Percentiles rank a stretch among this genome's conserved stretches.
phyloP scores from a whole-genome alignment of 1,140 invertebrate species.

The Charaxes varanes region DNA sequence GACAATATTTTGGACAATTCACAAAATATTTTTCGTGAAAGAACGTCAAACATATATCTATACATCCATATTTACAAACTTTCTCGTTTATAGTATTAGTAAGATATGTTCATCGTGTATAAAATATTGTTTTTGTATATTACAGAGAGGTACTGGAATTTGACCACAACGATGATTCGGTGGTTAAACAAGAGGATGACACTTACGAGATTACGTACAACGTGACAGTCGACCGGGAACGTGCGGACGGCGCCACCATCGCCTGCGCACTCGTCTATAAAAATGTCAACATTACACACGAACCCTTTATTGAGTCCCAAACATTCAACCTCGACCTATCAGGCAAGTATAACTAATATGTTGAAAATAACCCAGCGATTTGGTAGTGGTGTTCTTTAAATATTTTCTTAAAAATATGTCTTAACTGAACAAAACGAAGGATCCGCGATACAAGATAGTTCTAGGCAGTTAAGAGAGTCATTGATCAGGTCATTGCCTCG shows the following conservation, averaged over 20 bases:
- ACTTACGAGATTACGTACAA: conserved; percentile 19
- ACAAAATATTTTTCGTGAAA: no score
- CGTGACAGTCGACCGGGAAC: conserved; percentile 16
- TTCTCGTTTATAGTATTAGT: no score
- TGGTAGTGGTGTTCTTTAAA: no score
- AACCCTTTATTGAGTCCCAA: conserved; percentile 21
- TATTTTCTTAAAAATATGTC: no score
- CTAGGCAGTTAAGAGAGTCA: no score
- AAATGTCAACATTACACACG: conserved; percentile 26
- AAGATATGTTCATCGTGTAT: not conserved
- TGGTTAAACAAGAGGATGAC: not conserved
- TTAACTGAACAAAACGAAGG: no score
- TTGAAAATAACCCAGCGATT: no score
- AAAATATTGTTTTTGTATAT: not conserved
- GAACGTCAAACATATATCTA: no score
- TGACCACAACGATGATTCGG: conserved; percentile 3
- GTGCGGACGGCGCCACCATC: conserved; percentile 25
- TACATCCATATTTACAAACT: no score
- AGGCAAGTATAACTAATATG: conserved; percentile 32
- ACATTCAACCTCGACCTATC: conserved; percentile 22
- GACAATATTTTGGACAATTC: no score
- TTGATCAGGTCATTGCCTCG: no score
- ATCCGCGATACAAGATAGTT: no score
- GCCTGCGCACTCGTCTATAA: conserved; percentile 35
- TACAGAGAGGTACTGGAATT: conserved; percentile 5